Base-by-base conservation (phyloP, 2,888 invertebrate species). In the Chloroclysta siterata region DNA sequence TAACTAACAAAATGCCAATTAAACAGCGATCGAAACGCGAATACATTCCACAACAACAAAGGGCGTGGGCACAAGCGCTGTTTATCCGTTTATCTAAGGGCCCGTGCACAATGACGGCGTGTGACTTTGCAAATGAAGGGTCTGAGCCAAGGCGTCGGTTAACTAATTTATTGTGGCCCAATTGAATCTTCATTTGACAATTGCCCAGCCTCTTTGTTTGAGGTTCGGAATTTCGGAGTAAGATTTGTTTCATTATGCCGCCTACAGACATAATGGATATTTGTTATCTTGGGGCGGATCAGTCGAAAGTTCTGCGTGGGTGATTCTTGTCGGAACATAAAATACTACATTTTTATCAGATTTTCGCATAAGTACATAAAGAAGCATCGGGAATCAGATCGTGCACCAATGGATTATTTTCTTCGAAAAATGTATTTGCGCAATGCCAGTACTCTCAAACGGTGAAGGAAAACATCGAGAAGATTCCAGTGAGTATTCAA, bases 111-210 rank as follows among this genome's bases (percentile, higher is more conserved):
- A 51, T 51, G 51, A 66, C 63, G 61, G 67, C 71, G 70, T 75
- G 79, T 76, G 80, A 77, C 79, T 87, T 82, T 82, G 80, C 81
- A 85, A 88, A 88, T 85, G 85, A 85, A 87, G 85, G 85, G 86
- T 81, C 79, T 69, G 76, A 62, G 72, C 75, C 58, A 72, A 74
- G 69, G 72, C 76, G 75, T 75, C 74, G 69, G 71, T 71, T 69
- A 78, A 76, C 79, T 80, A 80, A 83, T 83, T 84, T 82, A 84
- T 83, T 78, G 86, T 87, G 79, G 76, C 75, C 83, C 90, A 90
- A 90, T 91, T 89, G 91, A 90, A 90, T 91, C 87, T 90, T 90
- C 90, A 89, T 88, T 89, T 86, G 88, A 89, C 89, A 86, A 88
- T 87, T 85, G 87, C 85, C 82, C 76, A 76, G 82, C 75, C 80